Conservation (phyloP, 2,113 vertebrate species). For the Coturnix japonica region DNA sequence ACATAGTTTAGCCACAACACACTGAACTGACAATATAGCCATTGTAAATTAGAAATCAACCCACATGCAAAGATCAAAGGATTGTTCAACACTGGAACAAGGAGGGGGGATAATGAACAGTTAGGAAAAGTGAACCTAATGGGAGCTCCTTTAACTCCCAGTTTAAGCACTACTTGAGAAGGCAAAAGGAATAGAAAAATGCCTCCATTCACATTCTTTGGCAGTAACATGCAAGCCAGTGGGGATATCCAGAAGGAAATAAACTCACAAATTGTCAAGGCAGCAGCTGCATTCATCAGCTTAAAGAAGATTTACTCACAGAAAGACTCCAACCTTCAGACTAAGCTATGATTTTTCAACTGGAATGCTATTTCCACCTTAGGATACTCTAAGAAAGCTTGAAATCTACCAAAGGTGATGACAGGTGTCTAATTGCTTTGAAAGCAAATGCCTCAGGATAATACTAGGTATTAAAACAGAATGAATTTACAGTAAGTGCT, state of each 20-base stretch:
- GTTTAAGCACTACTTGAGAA: slow-evolving; percentile 41
- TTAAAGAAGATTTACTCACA: slow-evolving; percentile 67
- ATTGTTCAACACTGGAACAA: neutral
- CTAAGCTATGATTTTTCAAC: slow-evolving; percentile 50
- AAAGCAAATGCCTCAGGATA: slow-evolving; percentile 62
- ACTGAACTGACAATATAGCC: neutral
- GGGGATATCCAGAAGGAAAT: slow-evolving; percentile 68
- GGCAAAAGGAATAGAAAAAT: slow-evolving; percentile 41
- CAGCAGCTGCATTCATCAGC: slow-evolving; percentile 65
- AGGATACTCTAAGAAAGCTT: slow-evolving; percentile 48
- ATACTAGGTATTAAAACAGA: slow-evolving; percentile 48
- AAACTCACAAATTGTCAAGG: slow-evolving; percentile 63
- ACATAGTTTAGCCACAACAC: neutral
- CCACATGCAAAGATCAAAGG: neutral
- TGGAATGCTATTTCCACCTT: slow-evolving; percentile 68
- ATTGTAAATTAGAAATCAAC: neutral
- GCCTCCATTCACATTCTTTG: slow-evolving; percentile 56
- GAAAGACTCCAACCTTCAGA: slow-evolving; percentile 41
- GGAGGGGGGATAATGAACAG: neutral
- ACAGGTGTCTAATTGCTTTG: slow-evolving; percentile 67
- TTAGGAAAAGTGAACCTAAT: slow-evolving; percentile 25
- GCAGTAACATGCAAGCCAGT: slow-evolving; percentile 56
- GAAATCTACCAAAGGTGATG: slow-evolving; percentile 39
- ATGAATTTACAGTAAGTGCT: slow-evolving; percentile 36
- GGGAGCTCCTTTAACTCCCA: slow-evolving; percentile 22